These are phyloP conservation scores for Hylaeus anthracinus DNA, from an alignment of 1,140 invertebrate genomes.

Conservation along the genomic window DNA sequence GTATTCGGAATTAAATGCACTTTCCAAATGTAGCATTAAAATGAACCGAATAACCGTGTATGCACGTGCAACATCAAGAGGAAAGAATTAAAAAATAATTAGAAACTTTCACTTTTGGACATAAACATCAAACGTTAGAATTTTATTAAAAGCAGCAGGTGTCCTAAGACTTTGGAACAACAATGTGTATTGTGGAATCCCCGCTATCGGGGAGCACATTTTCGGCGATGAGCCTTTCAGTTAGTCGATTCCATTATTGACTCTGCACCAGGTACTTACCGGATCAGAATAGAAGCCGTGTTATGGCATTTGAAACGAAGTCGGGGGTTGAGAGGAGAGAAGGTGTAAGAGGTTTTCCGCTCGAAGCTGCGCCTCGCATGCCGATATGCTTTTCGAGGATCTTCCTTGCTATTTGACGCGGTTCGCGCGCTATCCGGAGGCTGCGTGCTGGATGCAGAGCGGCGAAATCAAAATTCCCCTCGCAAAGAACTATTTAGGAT, in stretches of 20 bases:
- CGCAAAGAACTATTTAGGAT: constrained; percentile 21
- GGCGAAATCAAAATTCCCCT: constrained; percentile 22
- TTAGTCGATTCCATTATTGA: constrained; percentile 54
- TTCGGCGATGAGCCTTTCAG: constrained; percentile 44
- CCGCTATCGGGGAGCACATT: constrained; percentile 22
- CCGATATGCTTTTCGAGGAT: constrained; percentile 6
- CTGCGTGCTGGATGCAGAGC: no score
- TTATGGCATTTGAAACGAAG: constrained; percentile 52
- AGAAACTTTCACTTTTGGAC: no score
- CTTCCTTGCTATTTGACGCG: neutral
- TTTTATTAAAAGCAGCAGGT: no score
- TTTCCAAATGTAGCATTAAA: no score
- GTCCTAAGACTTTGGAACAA: no score
- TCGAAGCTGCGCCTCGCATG: neutral
- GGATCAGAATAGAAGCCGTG: constrained; percentile 44
- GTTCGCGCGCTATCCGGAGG: neutral
- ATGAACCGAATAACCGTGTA: no score
- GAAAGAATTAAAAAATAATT: no score
- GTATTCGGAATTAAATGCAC: no score
- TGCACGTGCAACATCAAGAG: no score
- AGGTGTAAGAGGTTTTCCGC: constrained; percentile 27
- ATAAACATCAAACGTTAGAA: no score
- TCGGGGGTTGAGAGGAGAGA: neutral
- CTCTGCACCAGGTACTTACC: constrained; percentile 40
- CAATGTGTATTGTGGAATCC: no score